Evolutionary conservation across 2,113 vertebrate species (phyloP).

Genomic region (Mormyrus iriodes): DNA sequence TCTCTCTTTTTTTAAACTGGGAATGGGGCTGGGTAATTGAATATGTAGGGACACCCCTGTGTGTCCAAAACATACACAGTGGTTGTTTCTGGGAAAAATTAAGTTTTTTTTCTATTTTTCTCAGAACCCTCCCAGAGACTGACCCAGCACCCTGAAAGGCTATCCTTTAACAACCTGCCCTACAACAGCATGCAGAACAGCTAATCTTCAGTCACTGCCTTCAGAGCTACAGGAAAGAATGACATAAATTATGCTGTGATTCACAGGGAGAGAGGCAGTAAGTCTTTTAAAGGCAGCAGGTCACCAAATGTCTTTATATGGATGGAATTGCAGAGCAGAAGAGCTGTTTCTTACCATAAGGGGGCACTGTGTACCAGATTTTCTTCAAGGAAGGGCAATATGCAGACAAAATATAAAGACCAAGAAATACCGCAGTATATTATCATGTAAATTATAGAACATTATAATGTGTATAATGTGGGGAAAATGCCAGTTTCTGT

Average conservation of each 20-base stretch:
- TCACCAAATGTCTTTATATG: background rate
- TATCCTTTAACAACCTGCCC: background rate
- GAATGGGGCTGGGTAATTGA: background rate
- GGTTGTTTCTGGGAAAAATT: background rate
- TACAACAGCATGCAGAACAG: background rate
- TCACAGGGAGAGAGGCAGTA: background rate
- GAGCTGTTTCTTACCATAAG: background rate
- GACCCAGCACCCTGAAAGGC: background rate
- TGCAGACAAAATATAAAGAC: background rate
- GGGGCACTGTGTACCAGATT: background rate
- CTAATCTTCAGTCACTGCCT: background rate
- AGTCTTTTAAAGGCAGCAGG: background rate
- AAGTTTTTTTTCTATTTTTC: background rate
- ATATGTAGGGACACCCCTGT: background rate
- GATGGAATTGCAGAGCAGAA: background rate
- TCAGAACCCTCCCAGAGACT: background rate
- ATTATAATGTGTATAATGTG: background rate
- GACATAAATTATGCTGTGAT: background rate
- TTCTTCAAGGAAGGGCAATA: background rate
- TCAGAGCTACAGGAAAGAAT: background rate
- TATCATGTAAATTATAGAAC: background rate
- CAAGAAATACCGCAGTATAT: background rate
- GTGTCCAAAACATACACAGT: background rate
- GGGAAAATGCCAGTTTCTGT: background rate
- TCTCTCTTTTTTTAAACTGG: background rate